Evolutionary conservation across 2,113 vertebrate species (phyloP).

Genomic region (Thryonomys swinderianus): DNA sequence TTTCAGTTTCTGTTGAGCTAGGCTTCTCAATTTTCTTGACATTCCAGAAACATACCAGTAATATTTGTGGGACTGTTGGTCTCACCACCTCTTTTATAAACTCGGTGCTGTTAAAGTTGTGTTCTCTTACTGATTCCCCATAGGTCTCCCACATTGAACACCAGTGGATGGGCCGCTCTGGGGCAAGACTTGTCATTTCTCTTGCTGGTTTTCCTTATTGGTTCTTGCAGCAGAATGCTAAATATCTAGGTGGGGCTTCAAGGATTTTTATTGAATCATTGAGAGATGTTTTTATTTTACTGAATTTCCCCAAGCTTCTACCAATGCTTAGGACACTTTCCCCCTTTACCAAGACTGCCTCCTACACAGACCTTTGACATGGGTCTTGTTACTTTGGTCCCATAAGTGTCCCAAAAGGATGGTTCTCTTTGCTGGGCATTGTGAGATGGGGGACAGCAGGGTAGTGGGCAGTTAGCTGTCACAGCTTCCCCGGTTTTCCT

Average conservation of each 20-base stretch:
- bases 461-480: not conserved
- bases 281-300: not conserved
- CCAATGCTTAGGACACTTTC: not conserved
- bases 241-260: not conserved
- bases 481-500: not conserved
- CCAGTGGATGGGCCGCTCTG: not conserved
- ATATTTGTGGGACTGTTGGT: conserved; percentile 61
- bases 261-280: not conserved
- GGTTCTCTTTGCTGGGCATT: not conserved
- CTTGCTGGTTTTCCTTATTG: rapidly evolving
- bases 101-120: not conserved
- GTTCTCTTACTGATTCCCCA: not conserved
- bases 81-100: not conserved
- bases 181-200: not conserved
- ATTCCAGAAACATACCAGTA: conserved; percentile 60
- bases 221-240: not conserved
- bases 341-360: not conserved
- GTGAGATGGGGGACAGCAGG: too few species aligned
- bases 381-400: too few species aligned
- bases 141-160: not conserved
- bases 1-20: not conserved
- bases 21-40: conserved; percentile 12
- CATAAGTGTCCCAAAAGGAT: not conserved
- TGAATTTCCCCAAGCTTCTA: not conserved
- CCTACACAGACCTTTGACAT: not conserved